Percentiles rank a stretch among this genome's conserved stretches.
Conservation (phyloP, 1,140 invertebrate genomes). For the Aphidius gifuensis region DNA sequence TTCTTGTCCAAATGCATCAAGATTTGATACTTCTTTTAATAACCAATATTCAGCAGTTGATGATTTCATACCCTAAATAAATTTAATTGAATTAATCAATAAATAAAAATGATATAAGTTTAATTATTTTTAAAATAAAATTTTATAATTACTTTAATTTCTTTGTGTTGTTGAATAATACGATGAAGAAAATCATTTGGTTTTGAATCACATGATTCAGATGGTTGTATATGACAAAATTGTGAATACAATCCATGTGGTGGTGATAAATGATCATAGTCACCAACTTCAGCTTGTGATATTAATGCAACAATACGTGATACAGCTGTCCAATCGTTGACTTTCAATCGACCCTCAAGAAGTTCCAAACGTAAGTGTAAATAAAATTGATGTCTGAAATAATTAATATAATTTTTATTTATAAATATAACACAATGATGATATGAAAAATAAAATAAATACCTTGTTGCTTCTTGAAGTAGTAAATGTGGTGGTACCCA, state of each 20-base stretch:
- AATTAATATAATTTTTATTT: conserved; percentile 17
- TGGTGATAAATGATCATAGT: conserved; percentile 63
- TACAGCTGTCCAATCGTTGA: conserved; percentile 66
- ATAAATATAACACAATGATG: conserved; percentile 9
- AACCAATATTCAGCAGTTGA: conserved; percentile 74
- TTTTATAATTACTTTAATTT: conserved; percentile 47
- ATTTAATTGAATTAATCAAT: conserved; percentile 17
- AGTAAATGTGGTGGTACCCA: conserved; percentile 86
- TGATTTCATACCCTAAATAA: conserved; percentile 56
- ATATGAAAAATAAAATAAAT: conserved; percentile 26
- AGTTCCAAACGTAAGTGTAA: conserved; percentile 75
- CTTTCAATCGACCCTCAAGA: conserved; percentile 66
- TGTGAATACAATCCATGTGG: conserved; percentile 62
- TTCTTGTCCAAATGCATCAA: conserved; percentile 80
- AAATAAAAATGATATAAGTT: conserved; percentile 12
- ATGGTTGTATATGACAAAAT: conserved; percentile 59
- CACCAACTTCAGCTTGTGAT: conserved; percentile 69
- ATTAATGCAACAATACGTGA: conserved; percentile 73
- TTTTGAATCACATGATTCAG: conserved; percentile 57
- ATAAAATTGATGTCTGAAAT: conserved; percentile 75
- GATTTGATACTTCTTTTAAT: conserved; percentile 72
- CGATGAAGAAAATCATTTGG: conserved; percentile 62
- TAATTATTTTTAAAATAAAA: no score
- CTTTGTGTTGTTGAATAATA: conserved; percentile 64
- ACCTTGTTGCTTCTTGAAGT: conserved; percentile 78